Percentiles rank a stretch among this genome's conserved stretches.
Conservation (phyloP, 2,888 invertebrate species). For the Hirtodrosophila trivittata region DNA sequence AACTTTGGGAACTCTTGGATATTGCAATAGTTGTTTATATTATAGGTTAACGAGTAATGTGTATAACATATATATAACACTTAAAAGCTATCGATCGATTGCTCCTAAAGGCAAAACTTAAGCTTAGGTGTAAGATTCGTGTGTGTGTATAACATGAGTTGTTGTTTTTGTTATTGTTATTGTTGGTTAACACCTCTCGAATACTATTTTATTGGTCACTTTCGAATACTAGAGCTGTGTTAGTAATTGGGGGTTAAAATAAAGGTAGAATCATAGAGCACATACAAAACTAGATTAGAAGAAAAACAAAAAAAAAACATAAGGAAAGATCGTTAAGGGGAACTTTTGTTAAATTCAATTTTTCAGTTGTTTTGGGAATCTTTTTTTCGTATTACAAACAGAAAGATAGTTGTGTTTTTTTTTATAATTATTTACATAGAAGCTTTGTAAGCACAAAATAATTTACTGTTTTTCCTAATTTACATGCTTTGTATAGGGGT, state of each 20-base stretch:
- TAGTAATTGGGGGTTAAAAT: conserved; percentile 64
- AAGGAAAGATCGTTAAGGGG: conserved; percentile 32
- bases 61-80: too few relatives aligned
- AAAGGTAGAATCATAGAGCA: conserved; percentile 55
- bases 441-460: conserved; percentile 33
- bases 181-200: too few relatives aligned
- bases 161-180: too few relatives aligned
- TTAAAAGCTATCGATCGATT: too few relatives aligned
- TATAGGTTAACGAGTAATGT: too few relatives aligned
- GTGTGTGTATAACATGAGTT: too few relatives aligned
- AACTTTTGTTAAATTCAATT: conserved; percentile 58
- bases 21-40: too few relatives aligned
- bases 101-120: too few relatives aligned
- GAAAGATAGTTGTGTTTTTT: conserved; percentile 26
- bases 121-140: too few relatives aligned
- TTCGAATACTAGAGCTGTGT: conserved; percentile 45
- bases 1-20: too few relatives aligned
- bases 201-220: neutral
- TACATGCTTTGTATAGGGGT: conserved; percentile 59
- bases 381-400: conserved; percentile 28
- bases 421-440: conserved; percentile 55
- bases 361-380: too few relatives aligned
- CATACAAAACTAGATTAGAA: conserved; percentile 50
- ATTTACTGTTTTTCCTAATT: conserved; percentile 36
- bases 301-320: conserved; percentile 26